Conservation (phyloP, 1,140 invertebrate species). For the Macrotrachela quadricornifera region DNA sequence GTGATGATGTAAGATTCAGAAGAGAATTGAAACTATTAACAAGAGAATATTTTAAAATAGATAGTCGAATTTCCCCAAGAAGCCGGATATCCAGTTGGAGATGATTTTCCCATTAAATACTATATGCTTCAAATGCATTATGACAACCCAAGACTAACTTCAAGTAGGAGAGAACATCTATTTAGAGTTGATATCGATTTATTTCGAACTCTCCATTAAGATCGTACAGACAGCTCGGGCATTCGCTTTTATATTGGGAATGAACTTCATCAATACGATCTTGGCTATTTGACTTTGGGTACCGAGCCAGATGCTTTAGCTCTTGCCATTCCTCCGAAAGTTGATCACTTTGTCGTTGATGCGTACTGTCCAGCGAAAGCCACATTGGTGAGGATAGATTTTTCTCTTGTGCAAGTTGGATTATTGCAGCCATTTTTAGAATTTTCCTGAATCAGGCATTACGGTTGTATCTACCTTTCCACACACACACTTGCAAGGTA, state of each 20-base stretch:
- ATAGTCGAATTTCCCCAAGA: background rate
- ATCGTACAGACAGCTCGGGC: background rate
- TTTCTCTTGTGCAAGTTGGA: background rate
- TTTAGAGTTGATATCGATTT: no score
- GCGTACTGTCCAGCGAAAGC: background rate
- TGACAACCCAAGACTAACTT: background rate
- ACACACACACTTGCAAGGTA: slow-evolving; percentile 1
- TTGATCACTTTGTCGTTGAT: background rate
- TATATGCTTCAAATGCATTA: slow-evolving; percentile 2
- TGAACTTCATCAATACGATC: background rate
- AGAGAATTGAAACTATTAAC: no score
- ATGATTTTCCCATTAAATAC: background rate
- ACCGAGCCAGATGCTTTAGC: background rate
- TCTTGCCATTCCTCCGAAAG: slow-evolving; percentile 1
- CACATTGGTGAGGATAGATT: no score
- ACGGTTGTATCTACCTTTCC: background rate
- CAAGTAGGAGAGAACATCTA: background rate
- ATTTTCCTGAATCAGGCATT: background rate
- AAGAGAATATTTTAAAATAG: no score
- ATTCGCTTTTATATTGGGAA: background rate
- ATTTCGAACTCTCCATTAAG: background rate
- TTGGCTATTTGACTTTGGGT: slow-evolving; percentile 5
- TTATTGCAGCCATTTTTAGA: background rate
- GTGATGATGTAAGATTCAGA: no score
- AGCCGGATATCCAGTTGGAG: slow-evolving; percentile 2